Conservation (phyloP, 2,888 invertebrate species). For the Agrochola lota region DNA sequence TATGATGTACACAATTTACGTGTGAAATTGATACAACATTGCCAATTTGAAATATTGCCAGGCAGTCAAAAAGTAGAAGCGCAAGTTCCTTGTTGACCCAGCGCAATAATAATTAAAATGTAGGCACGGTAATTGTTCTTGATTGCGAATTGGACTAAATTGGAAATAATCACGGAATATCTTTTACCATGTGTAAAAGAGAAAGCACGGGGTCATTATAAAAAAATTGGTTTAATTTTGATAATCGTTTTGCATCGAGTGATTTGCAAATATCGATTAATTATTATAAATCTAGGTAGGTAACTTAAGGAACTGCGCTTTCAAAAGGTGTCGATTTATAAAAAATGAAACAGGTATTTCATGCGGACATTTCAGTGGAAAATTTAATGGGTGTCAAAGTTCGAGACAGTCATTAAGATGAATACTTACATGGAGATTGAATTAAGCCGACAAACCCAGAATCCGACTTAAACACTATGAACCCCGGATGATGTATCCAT, state of each 20-base stretch:
- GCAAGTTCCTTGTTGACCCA: conserved; percentile 38
- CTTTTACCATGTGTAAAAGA: conserved; percentile 41
- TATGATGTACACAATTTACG: neutral
- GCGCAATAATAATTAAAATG: conserved; percentile 45
- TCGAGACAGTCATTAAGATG: conserved; percentile 32
- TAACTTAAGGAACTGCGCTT: neutral
- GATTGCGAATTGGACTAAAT: conserved; percentile 54
- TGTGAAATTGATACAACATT: conserved; percentile 27
- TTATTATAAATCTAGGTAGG: neutral
- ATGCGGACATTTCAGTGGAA: conserved; percentile 3
- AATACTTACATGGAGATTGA: conserved; percentile 13
- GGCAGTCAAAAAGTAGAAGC: conserved; percentile 8
- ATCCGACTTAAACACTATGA: conserved; percentile 37
- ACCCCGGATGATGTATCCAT: conserved; percentile 14
- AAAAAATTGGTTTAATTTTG: conserved; percentile 35
- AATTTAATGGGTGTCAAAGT: conserved; percentile 33
- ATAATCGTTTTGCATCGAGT: conserved; percentile 25
- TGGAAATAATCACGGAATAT: conserved; percentile 50
- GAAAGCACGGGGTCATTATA: conserved; percentile 42
- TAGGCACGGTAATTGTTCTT: conserved; percentile 44
- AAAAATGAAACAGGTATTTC: conserved; percentile 1
- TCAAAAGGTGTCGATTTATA: conserved; percentile 3
- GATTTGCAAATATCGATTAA: conserved; percentile 17
- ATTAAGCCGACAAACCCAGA: conserved; percentile 39
- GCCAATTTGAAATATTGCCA: conserved; percentile 1